A percentile compares a stretch with the other conserved stretches of the same genome.
These are phyloP conservation scores for Merluccius polli DNA, from an alignment of 2,797 vertebrate species.

Conservation along the genomic window DNA sequence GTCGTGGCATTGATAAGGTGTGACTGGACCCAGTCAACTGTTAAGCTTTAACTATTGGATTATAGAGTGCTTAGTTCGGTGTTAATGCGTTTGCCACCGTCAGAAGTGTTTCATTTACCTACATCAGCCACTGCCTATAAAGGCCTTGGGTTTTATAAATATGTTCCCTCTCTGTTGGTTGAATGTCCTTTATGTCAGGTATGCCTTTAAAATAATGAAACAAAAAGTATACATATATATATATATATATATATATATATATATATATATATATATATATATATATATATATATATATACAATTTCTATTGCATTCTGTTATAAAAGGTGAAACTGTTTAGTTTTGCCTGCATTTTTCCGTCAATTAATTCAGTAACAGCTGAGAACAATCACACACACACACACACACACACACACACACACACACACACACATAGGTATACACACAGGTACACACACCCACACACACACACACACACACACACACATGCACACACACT, in stretches of 20 bases:
- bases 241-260: too few relatives aligned
- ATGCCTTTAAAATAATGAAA: background rate
- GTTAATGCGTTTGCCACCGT: conserved; percentile 63
- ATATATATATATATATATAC: too few relatives aligned
- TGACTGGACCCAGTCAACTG: conserved; percentile 65
- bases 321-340: background rate
- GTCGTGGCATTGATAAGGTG: conserved; percentile 69
- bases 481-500: too few relatives aligned
- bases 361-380: background rate
- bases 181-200: background rate
- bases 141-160: background rate
- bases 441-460: too few relatives aligned
- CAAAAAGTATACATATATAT: too few relatives aligned
- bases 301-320: background rate
- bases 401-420: too few relatives aligned
- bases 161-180: background rate
- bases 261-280: too few relatives aligned
- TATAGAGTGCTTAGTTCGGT: conserved; percentile 68
- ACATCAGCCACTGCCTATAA: conserved; percentile 40
- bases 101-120: conserved; percentile 62
- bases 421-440: too few relatives aligned
- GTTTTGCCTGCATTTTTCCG: background rate
- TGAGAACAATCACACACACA: too few relatives aligned
- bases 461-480: too few relatives aligned
- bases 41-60: conserved; percentile 62